Evolutionary conservation across 2,113 vertebrate species (phyloP), one percentile per base, ranked within the genome.

Genomic region (Xenus cinereus): DNA sequence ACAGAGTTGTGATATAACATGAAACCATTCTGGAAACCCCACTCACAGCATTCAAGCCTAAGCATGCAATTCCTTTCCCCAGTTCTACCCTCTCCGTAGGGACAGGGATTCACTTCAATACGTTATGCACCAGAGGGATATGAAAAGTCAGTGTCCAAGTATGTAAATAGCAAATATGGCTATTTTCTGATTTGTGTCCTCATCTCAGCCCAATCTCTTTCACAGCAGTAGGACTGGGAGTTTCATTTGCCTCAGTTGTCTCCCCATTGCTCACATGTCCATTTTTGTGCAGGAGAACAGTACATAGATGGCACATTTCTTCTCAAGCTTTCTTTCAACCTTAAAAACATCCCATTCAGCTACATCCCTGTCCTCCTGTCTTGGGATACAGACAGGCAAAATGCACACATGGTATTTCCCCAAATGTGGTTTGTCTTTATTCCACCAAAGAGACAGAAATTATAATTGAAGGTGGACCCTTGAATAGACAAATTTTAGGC

Each of bases 281-380:
- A 4, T 51, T 77, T 78, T 73, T 43, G 4, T 45, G 14, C 26
- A 59, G 10, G 20, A 80, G 21, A 78, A 26, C 4, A 62, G 12
- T 26, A 46, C 3, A 5, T 8, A 39, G 30, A 26, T 2, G 0
- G 20, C 3, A 8, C 1, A 1, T 37, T 41, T 84, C 27, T 78
- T 33, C 39, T 89, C 22, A 41, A n/a, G 12, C 6, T 84, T 81
- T 56, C 13, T 67, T 87, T 68, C 33, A 46, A 16, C 2, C 11
- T 45, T 39, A 54, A 82, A 37, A 57, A 7, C 20, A 56, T 12
- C 12, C 14, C 63, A 45, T 6, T 33, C 27, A 17, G 10, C 16
- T 64, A 28, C 8, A 6, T 33, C 2, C 10, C 2, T 75, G 13
- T 59, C 2, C 9, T 63, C 21, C 14, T 43, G 8, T 6, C 23